Evolutionary conservation across 2,113 vertebrate genomes (phyloP).

Genomic region (Corvus hawaiiensis): DNA sequence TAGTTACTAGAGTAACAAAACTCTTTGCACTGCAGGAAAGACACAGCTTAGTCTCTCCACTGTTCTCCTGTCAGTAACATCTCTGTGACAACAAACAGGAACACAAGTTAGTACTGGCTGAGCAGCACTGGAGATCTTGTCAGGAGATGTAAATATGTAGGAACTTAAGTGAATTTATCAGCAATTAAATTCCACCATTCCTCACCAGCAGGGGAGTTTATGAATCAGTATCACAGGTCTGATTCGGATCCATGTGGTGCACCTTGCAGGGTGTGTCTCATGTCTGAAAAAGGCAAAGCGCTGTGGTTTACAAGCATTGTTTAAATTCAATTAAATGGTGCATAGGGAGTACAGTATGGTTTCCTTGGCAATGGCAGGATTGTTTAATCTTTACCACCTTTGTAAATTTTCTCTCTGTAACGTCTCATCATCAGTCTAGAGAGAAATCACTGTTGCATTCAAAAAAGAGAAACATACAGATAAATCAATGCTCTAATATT

Average conservation of each 20-base stretch:
- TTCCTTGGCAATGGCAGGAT: not conserved
- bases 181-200: not conserved
- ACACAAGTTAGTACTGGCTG: not conserved
- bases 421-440: not conserved
- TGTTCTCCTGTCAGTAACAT: not conserved
- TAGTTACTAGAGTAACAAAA: not conserved
- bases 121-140: not conserved
- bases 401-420: not conserved
- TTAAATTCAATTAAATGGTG: not conserved
- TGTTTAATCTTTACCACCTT: not conserved
- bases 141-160: not conserved
- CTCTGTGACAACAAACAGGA: not conserved
- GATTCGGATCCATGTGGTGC: not conserved
- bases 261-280: not conserved
- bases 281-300: not conserved
- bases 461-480: slow-evolving; percentile 37
- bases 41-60: not conserved
- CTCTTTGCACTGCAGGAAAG: not conserved
- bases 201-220: not conserved
- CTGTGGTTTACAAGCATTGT: not conserved
- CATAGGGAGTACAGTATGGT: not conserved
- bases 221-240: not conserved
- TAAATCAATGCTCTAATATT: not conserved
- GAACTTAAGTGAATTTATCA: not conserved
- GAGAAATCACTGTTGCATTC: not conserved